Evolutionary conservation across 2,797 vertebrate species (phyloP).

Genomic region (Coranthus polyacanthus): DNA sequence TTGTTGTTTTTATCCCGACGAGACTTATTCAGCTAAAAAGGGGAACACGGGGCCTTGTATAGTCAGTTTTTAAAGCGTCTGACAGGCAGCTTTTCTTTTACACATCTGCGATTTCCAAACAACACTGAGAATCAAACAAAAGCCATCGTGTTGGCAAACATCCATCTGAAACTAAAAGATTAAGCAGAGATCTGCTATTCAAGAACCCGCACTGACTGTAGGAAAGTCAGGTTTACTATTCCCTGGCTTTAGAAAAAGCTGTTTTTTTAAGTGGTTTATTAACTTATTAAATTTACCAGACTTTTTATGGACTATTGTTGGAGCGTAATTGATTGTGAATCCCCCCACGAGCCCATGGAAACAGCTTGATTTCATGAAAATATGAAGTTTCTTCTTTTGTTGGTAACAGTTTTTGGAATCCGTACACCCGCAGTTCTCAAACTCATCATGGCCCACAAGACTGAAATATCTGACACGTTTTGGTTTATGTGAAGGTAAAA

Average conservation of each 20-base stretch:
- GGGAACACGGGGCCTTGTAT: conserved; percentile 1
- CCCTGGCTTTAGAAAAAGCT: too few species aligned
- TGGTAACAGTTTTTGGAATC: conserved; percentile 38
- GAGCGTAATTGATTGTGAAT: conserved; percentile 3
- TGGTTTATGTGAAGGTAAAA: conserved; percentile 5
- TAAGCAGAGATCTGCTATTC: conserved; percentile 18
- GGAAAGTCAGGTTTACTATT: too few species aligned
- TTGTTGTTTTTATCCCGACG: conserved; percentile 52
- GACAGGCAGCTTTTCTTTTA: conserved; percentile 52
- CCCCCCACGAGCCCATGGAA: conserved; percentile 15
- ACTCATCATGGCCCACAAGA: conserved; percentile 9
- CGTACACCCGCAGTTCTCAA: conserved; percentile 20
- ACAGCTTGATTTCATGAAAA: conserved; percentile 17
- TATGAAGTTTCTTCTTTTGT: conserved; percentile 10
- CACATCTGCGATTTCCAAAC: conserved; percentile 34
- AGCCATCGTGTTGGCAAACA: conserved; percentile 24
- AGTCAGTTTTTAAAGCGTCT: conserved; percentile 39
- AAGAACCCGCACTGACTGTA: neutral
- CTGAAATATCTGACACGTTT: conserved; percentile 1
- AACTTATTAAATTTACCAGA: conserved; percentile 32
- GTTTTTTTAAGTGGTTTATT: conserved; percentile 35
- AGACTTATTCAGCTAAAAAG: conserved; percentile 42
- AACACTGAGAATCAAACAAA: conserved; percentile 52
- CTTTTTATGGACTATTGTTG: conserved; percentile 27
- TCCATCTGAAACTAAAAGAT: conserved; percentile 44